phyloP scores from a whole-genome alignment of 53 echinoderm and acorn worm species.

The Mesocentrotus franciscanus region DNA sequence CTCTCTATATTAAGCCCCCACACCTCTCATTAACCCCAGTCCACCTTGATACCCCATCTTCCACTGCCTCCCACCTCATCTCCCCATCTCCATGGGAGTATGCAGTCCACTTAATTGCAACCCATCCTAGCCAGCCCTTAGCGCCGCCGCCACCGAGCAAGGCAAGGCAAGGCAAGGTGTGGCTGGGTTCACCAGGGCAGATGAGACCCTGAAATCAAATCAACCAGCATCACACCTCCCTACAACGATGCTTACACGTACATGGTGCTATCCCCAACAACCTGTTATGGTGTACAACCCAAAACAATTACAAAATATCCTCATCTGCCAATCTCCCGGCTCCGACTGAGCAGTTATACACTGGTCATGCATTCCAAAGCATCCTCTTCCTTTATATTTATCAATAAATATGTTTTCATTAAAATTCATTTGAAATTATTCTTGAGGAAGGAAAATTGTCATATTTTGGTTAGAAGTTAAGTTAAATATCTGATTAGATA shows the following conservation, averaged over 20 bases:
- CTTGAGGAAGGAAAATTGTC: too few relatives aligned
- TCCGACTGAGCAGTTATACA: not conserved
- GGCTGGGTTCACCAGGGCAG: slow-evolving; percentile 52
- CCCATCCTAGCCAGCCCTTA: slow-evolving; percentile 16
- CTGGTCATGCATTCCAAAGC: not conserved
- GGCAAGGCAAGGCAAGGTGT: slow-evolving; percentile 32
- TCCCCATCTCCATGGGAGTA: not conserved
- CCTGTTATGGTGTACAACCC: slow-evolving; percentile 11
- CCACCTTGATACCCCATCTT: not conserved
- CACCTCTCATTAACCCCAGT: not conserved
- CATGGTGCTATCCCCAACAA: slow-evolving; percentile 27
- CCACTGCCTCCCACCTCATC: not conserved
- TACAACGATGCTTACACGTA: slow-evolving; percentile 29
- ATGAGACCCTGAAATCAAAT: slow-evolving; percentile 63
- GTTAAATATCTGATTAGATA: not conserved
- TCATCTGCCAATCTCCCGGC: slow-evolving; percentile 20
- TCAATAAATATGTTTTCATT: too few relatives aligned
- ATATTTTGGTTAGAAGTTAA: not conserved
- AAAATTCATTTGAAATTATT: too few relatives aligned
- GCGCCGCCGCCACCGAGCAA: slow-evolving; percentile 22
- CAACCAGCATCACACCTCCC: slow-evolving; percentile 46
- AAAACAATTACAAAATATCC: slow-evolving; percentile 51
- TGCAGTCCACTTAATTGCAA: slow-evolving; percentile 34
- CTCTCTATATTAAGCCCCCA: too few relatives aligned
- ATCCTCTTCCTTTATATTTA: not conserved